phyloP scores from a whole-genome alignment of 2,113 vertebrate genomes.

The Fukomys damarensis region DNA sequence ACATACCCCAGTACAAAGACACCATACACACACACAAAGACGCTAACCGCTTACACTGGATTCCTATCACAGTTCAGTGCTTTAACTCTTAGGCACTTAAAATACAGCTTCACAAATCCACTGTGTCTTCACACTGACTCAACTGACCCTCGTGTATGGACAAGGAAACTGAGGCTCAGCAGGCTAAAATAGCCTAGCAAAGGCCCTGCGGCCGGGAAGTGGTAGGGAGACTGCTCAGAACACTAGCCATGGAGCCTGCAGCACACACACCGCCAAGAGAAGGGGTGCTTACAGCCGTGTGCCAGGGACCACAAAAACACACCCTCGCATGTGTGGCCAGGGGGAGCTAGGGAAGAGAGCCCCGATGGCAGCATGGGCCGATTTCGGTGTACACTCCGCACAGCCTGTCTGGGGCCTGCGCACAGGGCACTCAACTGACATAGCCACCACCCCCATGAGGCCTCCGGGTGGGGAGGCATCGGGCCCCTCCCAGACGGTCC shows the following conservation, averaged over 20 bases:
- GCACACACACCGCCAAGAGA: background rate
- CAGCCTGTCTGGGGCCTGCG: background rate
- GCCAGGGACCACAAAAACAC: background rate
- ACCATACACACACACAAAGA: background rate
- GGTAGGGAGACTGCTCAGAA: background rate
- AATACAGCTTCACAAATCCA: background rate
- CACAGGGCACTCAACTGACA: no score
- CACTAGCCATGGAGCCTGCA: accelerated
- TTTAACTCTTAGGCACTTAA: background rate
- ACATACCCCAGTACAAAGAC: background rate
- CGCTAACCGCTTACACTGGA: background rate
- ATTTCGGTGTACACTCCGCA: background rate
- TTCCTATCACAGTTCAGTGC: background rate
- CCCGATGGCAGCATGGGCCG: background rate
- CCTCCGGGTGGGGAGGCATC: background rate
- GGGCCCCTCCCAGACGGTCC: no score
- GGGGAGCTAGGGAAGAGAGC: background rate
- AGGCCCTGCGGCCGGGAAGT: background rate
- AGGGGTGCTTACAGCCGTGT: background rate
- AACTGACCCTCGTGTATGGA: background rate
- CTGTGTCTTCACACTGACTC: background rate
- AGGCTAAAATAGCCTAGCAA: background rate
- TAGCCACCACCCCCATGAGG: no score
- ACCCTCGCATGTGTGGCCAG: background rate
- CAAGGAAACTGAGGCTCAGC: constrained; percentile 8